Conservation (phyloP, 2,888 invertebrate species). For the Altica lythri region DNA sequence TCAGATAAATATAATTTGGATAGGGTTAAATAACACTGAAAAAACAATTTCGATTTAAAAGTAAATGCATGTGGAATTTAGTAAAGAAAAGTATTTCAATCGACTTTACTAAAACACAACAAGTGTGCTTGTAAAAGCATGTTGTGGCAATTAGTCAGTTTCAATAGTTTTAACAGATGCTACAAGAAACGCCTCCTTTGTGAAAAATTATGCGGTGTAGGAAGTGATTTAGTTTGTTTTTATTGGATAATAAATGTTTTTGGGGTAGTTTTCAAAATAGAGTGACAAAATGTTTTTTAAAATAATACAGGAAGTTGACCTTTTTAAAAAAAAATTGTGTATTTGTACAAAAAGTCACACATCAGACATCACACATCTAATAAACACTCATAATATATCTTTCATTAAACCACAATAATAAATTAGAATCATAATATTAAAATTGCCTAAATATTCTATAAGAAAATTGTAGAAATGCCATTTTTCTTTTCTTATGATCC, state of each 20-base stretch:
- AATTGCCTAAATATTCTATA: too few species aligned
- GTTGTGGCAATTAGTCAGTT: slow-evolving; percentile 40
- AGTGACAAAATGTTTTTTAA: too few species aligned
- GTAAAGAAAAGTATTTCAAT: slow-evolving; percentile 19
- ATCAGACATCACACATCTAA: too few species aligned
- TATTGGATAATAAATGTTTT: slow-evolving; percentile 11
- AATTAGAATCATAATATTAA: too few species aligned
- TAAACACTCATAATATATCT: too few species aligned
- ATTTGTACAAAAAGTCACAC: too few species aligned
- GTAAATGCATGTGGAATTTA: not conserved
- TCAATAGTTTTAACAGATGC: slow-evolving; percentile 46
- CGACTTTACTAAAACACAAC: slow-evolving; percentile 26
- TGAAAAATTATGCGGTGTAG: slow-evolving; percentile 23
- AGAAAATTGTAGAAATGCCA: too few species aligned
- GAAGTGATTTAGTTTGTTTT: slow-evolving; percentile 24
- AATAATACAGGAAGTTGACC: too few species aligned
- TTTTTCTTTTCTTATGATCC: too few species aligned
- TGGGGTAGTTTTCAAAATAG: slow-evolving; percentile 10
- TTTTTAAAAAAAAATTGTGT: too few species aligned
- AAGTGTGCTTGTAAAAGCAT: slow-evolving; percentile 33
- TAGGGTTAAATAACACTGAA: not conserved
- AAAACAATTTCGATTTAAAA: too few species aligned
- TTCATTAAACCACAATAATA: not conserved
- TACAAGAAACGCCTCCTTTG: slow-evolving; percentile 37
- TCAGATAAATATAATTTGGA: too few species aligned